Percentiles rank a stretch among this genome's conserved stretches.
phyloP scores from a whole-genome alignment of 2,113 vertebrate species.

The Rhea pennata region DNA sequence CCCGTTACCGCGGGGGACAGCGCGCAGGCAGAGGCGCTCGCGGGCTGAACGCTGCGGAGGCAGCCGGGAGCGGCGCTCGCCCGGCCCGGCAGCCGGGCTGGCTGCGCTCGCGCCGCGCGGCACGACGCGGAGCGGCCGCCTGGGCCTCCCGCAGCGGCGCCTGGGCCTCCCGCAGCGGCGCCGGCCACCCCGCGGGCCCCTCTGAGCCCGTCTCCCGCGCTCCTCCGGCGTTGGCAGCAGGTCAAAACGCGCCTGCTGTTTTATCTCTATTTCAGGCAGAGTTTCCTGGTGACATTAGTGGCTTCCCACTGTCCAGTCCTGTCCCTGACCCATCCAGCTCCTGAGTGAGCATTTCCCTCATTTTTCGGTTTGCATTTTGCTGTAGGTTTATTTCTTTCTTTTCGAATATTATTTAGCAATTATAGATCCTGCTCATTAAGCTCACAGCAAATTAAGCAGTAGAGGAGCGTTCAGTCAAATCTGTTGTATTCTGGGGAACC shows the following conservation, averaged over 20 bases:
- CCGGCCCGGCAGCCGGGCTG: not conserved
- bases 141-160: not conserved
- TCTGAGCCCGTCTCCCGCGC: not conserved
- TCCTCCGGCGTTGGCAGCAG: not conserved
- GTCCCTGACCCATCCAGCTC: not conserved
- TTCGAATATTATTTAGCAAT: not conserved
- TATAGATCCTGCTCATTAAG: not conserved
- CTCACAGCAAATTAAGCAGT: not conserved
- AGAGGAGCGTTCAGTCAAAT: slow-evolving; percentile 2
- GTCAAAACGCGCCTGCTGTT: not conserved
- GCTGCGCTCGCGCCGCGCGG: no score
- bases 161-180: not conserved
- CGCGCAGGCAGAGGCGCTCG: not conserved
- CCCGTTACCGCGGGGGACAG: not conserved
- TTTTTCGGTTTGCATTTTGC: not conserved
- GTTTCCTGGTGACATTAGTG: not conserved
- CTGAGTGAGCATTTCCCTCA: not conserved
- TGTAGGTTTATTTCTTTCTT: not conserved
- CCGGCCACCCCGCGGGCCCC: not conserved
- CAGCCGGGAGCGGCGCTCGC: not conserved
- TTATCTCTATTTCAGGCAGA: not conserved
- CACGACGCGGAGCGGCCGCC: no score
- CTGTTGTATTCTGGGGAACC: not conserved
- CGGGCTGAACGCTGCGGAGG: fast-evolving
- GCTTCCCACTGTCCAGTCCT: not conserved